phyloP scores from a whole-genome alignment of 1,140 invertebrate genomes.

The Centruroides vittatus region DNA sequence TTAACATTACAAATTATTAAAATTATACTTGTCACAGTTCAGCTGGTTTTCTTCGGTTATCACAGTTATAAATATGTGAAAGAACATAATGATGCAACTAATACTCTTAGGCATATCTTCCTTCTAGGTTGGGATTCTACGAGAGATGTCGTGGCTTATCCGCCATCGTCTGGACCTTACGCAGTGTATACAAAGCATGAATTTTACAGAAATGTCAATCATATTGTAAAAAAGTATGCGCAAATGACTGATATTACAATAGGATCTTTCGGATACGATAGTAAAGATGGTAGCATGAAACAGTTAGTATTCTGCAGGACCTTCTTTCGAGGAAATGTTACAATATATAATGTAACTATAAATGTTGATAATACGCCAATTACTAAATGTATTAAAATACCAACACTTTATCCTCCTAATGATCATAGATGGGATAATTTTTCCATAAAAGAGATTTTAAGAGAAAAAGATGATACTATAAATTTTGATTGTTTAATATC shows the following conservation, averaged over 20 bases:
- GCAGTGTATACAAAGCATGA: constrained; percentile 76
- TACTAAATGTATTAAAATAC: constrained; percentile 26
- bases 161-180: constrained; percentile 73
- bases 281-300: constrained; percentile 45
- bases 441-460: constrained; percentile 42
- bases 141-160: constrained; percentile 85
- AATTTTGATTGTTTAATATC: constrained; percentile 60
- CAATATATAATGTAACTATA: constrained; percentile 80
- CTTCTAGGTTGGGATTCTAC: constrained; percentile 51
- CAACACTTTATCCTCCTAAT: constrained; percentile 11
- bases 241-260: constrained; percentile 59
- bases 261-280: constrained; percentile 67
- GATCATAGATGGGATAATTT: constrained; percentile 22
- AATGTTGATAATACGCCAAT: constrained; percentile 68
- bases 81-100: constrained; percentile 28
- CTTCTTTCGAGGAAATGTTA: constrained; percentile 65
- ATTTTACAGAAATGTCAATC: constrained; percentile 71
- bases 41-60: constrained; percentile 82
- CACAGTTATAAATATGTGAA: constrained; percentile 50
- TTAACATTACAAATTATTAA: constrained; percentile 89
- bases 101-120: constrained; percentile 89
- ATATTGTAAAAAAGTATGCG: constrained; percentile 62
- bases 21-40: constrained; percentile 85
- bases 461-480: constrained; percentile 43
- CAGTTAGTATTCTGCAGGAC: constrained; percentile 54